These are phyloP conservation scores for Myripristis murdjan DNA, from an alignment of 2,797 vertebrate genomes.

Conservation along the genomic window DNA sequence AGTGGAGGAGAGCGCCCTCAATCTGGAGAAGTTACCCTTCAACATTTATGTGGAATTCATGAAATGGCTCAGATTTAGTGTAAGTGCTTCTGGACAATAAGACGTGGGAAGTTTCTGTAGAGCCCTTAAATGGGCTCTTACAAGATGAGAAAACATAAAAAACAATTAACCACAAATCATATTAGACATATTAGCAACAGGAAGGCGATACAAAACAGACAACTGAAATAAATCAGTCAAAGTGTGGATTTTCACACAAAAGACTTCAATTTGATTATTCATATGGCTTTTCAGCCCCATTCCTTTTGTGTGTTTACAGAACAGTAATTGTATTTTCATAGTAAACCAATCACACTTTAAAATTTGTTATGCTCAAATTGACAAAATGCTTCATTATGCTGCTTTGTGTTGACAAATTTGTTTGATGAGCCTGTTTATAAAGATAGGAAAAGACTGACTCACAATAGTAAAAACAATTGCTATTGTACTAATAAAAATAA, in stretches of 20 bases:
- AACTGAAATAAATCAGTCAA: constrained; percentile 24
- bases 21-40: constrained; percentile 37
- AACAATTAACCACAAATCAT: constrained; percentile 27
- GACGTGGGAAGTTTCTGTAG: neutral
- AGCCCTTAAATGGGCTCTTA: constrained; percentile 28
- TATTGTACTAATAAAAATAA: constrained; percentile 1
- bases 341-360: constrained; percentile 60
- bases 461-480: constrained; percentile 10
- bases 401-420: constrained; percentile 61
- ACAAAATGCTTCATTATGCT: constrained; percentile 57
- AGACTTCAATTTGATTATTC: constrained; percentile 22
- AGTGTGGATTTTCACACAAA: constrained; percentile 16
- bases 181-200: neutral
- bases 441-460: constrained; percentile 40
- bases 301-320: constrained; percentile 49
- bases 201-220: constrained; percentile 34
- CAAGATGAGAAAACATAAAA: constrained; percentile 22
- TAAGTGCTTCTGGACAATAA: constrained; percentile 5
- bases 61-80: constrained; percentile 22
- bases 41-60: constrained; percentile 29
- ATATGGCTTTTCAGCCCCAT: neutral
- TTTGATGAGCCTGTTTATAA: constrained; percentile 42
- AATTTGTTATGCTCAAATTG: constrained; percentile 48
- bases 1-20: constrained; percentile 1
- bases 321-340: constrained; percentile 66